Evolutionary conservation across 2,797 vertebrate genomes (phyloP), one percentile per base, ranked within the genome.

Genomic region (Lacerta viridis): DNA sequence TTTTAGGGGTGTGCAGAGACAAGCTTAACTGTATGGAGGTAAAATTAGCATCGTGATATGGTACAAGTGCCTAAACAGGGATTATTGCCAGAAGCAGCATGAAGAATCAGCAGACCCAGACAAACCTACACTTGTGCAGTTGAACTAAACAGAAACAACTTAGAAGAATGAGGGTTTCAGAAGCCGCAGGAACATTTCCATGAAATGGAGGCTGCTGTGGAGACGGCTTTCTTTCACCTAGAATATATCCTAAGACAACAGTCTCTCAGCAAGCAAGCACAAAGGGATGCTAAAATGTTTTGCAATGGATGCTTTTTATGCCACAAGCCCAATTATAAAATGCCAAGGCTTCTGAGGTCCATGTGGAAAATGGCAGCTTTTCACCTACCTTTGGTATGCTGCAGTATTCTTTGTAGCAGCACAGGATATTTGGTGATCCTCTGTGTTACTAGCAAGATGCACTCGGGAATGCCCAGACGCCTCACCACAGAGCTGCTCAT

Each of bases 371-470:
- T 1, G 2, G 18, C 1, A 36, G 76, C 13, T 55, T 55, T 55
- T 15, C 50, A 11, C 87, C 96, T 84, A 99, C 99, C 99, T 98
- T 98, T 98, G 74, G 98, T 99, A 96, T 98, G 98, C 88, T 98
- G 98, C 69, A 99, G 94, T 93, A 99, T 98, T 92, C 98, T 98
- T 87, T 99, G 99, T 87, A 99, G 96, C 89, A 99, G 94, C 84
- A 99, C 98, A 0, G 99, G 99, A 93, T 99, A 99, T 95, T 99
- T 99, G 55, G 99, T 99, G 95, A 99, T 99, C 92, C 99, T 97
- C 96, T 99, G 99, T 9, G 99, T 99, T 83, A 99, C 99, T 84
- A 99, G 95, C 93, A 99, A 94, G 91, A 99, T 98, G 96, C 99
- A 99, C 93, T 99, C 99, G 17, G 98, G 98, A 95, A 99, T 98